These are phyloP conservation scores for Sycobia sp. DNA, from an alignment of 1,140 invertebrate species.

Conservation along the genomic window DNA sequence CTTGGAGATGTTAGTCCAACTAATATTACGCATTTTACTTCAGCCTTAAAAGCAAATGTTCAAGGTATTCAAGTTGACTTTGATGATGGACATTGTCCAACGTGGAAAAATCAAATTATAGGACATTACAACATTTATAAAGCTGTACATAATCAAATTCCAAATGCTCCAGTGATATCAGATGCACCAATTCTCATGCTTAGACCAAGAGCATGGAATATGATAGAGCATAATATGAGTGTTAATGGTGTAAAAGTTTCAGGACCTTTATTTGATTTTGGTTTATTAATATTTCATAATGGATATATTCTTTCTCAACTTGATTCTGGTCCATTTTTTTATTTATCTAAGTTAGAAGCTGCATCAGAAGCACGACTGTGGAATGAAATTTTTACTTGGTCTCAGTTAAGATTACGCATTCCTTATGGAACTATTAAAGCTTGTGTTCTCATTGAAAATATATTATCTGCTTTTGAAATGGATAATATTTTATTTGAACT, in stretches of 20 bases:
- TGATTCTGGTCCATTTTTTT: conserved; percentile 69
- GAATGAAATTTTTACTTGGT: conserved; percentile 77
- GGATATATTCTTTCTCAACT: conserved; percentile 61
- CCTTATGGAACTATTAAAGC: conserved; percentile 71
- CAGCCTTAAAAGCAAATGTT: conserved; percentile 61
- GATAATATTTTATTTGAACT: conserved; percentile 74
- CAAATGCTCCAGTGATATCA: conserved; percentile 60
- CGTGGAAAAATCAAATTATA: conserved; percentile 71
- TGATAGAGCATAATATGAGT: conserved; percentile 74
- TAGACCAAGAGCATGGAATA: conserved; percentile 76
- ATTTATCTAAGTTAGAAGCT: conserved; percentile 73
- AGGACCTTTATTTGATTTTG: conserved; percentile 74
- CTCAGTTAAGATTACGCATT: conserved; percentile 65
- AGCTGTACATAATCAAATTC: conserved; percentile 64
- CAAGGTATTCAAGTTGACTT: conserved; percentile 69
- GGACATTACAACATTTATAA: conserved; percentile 70
- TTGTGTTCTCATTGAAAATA: conserved; percentile 76
- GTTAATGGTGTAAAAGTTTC: conserved; percentile 70
- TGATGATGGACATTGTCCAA: conserved; percentile 77
- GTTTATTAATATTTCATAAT: conserved; percentile 71
- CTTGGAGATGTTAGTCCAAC: conserved; percentile 68
- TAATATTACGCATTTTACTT: conserved; percentile 63
- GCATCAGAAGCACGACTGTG: conserved; percentile 70
- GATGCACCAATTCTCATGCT: conserved; percentile 69
- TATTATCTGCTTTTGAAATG: conserved; percentile 72